Evolutionary conservation across 1,140 invertebrate species (phyloP).

Genomic region (Pygmarrhopalites habei): DNA sequence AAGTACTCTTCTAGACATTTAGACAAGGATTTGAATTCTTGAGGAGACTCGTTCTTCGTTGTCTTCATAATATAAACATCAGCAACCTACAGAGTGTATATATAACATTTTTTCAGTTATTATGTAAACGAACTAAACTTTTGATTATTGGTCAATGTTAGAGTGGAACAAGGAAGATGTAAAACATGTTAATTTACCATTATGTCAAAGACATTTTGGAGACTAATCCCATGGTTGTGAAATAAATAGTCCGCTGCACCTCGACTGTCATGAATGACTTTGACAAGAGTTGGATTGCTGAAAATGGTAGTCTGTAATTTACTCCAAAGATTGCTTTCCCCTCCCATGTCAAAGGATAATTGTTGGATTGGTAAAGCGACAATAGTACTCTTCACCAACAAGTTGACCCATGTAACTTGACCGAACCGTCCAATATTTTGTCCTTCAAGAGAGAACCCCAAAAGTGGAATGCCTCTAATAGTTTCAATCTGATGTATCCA

Average conservation of each 20-base stretch:
- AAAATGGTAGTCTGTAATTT: constrained; percentile 20
- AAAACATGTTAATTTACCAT: too few species aligned
- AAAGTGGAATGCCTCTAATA: too few species aligned
- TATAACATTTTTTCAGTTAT: too few species aligned
- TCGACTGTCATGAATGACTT: constrained; percentile 30
- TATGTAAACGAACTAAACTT: too few species aligned
- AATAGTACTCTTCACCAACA: constrained; percentile 22
- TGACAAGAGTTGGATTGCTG: constrained; percentile 14
- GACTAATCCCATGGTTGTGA: constrained; percentile 15
- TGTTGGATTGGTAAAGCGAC: constrained; percentile 23
- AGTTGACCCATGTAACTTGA: constrained; percentile 20
- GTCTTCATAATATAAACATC: constrained; percentile 13
- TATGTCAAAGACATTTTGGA: constrained; percentile 30
- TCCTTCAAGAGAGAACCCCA: constrained; percentile 24
- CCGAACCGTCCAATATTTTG: constrained; percentile 24
- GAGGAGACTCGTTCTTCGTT: neutral
- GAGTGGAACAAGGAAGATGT: too few species aligned
- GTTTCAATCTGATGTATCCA: too few species aligned
- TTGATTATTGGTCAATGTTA: too few species aligned
- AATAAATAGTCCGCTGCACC: constrained; percentile 22
- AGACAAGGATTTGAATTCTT: constrained; percentile 13
- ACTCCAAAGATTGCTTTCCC: constrained; percentile 19
- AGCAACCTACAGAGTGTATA: too few species aligned
- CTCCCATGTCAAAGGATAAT: neutral
- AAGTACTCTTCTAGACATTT: constrained; percentile 15